Percentiles rank a stretch among this genome's conserved stretches.
These are phyloP conservation scores for Eulemur rubriventer DNA, from an alignment of 2,797 vertebrate species.

Conservation along the genomic window DNA sequence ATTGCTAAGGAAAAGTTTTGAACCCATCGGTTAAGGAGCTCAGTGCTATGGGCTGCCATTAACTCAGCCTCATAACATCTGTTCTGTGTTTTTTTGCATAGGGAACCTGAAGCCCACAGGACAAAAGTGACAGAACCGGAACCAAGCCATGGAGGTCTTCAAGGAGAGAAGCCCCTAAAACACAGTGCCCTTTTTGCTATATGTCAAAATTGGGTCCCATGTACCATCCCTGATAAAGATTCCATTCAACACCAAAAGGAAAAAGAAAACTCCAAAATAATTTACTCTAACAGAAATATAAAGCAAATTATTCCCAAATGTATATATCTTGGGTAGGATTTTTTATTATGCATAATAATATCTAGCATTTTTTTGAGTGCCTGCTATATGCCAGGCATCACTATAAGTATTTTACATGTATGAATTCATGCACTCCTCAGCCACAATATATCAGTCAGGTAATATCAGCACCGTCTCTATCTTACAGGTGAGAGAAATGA, in stretches of 20 bases:
- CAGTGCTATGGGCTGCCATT: constrained; percentile 32
- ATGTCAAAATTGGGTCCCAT: neutral
- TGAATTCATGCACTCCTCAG: neutral
- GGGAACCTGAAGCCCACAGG: neutral
- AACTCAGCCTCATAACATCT: constrained; percentile 47
- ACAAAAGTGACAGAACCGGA: constrained; percentile 30
- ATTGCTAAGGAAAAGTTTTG: constrained; percentile 71
- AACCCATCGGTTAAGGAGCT: constrained; percentile 12
- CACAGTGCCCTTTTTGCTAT: neutral
- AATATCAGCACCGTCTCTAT: neutral
- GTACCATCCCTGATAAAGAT: constrained; percentile 27
- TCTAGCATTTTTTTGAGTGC: neutral
- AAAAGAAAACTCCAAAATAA: neutral
- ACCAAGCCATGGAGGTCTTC: neutral
- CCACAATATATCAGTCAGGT: neutral
- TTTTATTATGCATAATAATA: neutral
- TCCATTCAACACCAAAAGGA: constrained; percentile 24
- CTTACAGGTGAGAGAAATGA: neutral
- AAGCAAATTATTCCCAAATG: neutral
- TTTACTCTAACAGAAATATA: constrained; percentile 12
- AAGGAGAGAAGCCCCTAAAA: neutral
- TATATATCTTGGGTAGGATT: neutral
- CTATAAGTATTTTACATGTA: neutral
- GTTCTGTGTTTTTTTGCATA: constrained; percentile 37
- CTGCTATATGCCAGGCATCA: neutral